Conservation (phyloP, 2,113 vertebrate genomes). For the Crotophaga sulcirostris region DNA sequence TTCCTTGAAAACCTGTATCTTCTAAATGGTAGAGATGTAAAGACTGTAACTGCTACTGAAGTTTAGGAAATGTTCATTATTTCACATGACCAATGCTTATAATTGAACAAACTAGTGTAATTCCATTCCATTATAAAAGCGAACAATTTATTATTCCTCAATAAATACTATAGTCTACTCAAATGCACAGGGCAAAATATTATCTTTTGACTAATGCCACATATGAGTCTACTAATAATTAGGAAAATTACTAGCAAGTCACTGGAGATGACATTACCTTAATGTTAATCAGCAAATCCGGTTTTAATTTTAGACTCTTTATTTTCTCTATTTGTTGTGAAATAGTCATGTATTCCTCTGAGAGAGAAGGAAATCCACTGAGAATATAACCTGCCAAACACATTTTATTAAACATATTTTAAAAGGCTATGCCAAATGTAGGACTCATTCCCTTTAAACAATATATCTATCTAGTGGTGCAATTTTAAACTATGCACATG, state of each 20-base stretch:
- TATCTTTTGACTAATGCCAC: not conserved
- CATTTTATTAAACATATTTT: constrained; percentile 22
- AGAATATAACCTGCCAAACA: constrained; percentile 88
- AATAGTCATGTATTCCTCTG: constrained; percentile 80
- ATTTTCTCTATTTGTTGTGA: constrained; percentile 86
- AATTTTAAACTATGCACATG: not conserved
- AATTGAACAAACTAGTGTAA: not conserved
- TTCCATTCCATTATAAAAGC: not conserved
- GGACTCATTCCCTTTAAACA: not conserved
- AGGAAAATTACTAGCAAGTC: not conserved
- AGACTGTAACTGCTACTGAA: not conserved
- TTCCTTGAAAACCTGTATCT: not conserved
- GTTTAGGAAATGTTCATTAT: not conserved
- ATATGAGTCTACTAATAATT: not conserved
- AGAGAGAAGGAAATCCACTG: constrained; percentile 87
- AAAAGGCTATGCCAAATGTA: not conserved
- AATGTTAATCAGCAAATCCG: constrained; percentile 94
- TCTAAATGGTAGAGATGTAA: not conserved
- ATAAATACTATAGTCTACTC: not conserved
- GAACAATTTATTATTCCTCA: not conserved
- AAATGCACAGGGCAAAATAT: not conserved
- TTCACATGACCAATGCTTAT: not conserved
- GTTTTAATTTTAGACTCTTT: constrained; percentile 83
- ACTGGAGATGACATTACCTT: constrained; percentile 80
- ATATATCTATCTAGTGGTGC: not conserved